A percentile compares a stretch with the other conserved stretches of the same genome.
These are phyloP conservation scores for Manacus vitellinus DNA, from an alignment of 2,113 vertebrate species.

Conservation along the genomic window DNA sequence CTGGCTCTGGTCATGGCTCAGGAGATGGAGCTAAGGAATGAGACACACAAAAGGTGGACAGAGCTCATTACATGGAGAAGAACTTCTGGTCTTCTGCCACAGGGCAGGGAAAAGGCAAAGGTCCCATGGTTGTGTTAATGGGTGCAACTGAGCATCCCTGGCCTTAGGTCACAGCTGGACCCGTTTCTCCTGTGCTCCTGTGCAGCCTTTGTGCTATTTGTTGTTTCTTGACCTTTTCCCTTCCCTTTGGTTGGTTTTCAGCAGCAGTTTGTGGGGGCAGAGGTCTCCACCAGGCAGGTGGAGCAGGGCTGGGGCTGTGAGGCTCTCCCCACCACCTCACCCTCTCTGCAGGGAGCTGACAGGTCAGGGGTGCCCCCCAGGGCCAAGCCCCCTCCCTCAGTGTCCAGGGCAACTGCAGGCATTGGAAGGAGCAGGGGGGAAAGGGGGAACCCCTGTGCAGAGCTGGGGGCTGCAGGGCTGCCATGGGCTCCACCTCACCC, in stretches of 20 bases:
- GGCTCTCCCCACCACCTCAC: background rate
- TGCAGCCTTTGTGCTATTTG: background rate
- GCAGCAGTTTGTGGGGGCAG: background rate
- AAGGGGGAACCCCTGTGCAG: fast-evolving
- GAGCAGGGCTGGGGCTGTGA: background rate
- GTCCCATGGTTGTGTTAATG: background rate
- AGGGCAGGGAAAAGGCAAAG: background rate
- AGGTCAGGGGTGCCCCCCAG: background rate
- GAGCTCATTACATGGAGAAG: background rate
- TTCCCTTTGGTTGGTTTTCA: background rate
- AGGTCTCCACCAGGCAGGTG: background rate
- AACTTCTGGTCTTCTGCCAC: background rate
- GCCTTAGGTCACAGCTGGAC: background rate
- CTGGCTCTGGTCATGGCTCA: background rate
- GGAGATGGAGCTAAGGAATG: background rate
- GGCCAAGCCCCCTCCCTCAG: background rate
- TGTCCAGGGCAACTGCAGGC: background rate
- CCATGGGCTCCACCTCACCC: too few relatives aligned
- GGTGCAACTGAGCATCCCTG: background rate
- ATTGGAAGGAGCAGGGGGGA: background rate
- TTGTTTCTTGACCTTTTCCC: background rate
- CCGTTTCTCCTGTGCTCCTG: background rate
- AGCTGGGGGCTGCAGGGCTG: background rate
- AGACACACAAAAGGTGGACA: background rate
- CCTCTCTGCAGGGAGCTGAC: background rate